phyloP scores from a whole-genome alignment of 2,888 invertebrate genomes.

The Pristionchus mayeri region DNA sequence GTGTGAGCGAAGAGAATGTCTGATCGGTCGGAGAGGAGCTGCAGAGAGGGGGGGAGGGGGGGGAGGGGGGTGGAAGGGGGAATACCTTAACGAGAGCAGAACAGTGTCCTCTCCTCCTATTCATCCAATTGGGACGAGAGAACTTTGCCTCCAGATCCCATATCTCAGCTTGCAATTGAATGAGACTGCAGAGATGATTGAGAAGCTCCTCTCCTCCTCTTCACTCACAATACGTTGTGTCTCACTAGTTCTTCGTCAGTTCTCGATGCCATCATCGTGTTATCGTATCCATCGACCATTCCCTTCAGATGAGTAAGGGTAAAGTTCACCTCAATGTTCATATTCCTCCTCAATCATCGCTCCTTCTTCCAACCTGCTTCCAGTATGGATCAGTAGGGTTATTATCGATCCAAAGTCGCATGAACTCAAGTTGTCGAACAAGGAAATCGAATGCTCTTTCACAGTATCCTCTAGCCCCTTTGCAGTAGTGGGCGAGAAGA shows the following conservation, averaged over 20 bases:
- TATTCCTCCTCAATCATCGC: background rate
- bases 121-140: slow-evolving; percentile 59
- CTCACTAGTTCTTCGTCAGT: slow-evolving; percentile 13
- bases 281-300: slow-evolving; percentile 46
- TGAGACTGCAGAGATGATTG: slow-evolving; percentile 77
- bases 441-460: slow-evolving; percentile 2
- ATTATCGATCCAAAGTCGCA: background rate
- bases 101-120: slow-evolving; percentile 79
- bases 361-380: slow-evolving; percentile 38
- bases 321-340: slow-evolving; percentile 44
- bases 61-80: too few species aligned
- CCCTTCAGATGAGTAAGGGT: slow-evolving; percentile 43
- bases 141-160: slow-evolving; percentile 82
- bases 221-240: slow-evolving; percentile 35
- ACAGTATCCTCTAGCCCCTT: slow-evolving; percentile 6
- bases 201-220: background rate
- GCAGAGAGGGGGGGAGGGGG: too few species aligned
- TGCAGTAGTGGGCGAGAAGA: slow-evolving; percentile 12
- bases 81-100: slow-evolving; percentile 81
- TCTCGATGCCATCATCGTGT: slow-evolving; percentile 7
- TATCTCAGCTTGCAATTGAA: slow-evolving; percentile 86
- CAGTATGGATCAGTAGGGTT: background rate
- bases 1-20: slow-evolving; percentile 86
- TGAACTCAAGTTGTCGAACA: slow-evolving; percentile 5
- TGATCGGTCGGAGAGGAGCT: slow-evolving; percentile 79